These are phyloP conservation scores for Megalurothrips usitatus DNA, from an alignment of 2,888 invertebrate species.

Conservation along the genomic window DNA sequence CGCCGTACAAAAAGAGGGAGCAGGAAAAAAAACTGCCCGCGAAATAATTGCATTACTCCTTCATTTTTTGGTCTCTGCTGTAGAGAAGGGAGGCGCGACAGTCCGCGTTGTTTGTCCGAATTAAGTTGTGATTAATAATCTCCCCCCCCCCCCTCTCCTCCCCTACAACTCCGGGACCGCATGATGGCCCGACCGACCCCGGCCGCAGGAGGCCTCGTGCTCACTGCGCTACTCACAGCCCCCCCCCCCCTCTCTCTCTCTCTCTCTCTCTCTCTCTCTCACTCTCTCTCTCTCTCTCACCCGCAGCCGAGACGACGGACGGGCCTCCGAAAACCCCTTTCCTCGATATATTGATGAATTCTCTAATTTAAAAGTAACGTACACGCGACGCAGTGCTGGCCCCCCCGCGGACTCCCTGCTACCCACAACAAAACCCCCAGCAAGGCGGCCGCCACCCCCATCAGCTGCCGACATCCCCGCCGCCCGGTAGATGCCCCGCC, in stretches of 20 bases:
- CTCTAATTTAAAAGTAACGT: conserved; percentile 21
- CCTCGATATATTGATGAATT: conserved; percentile 23
- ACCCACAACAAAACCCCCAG: not conserved
- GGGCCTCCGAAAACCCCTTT: not conserved
- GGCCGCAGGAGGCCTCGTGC: too few relatives aligned
- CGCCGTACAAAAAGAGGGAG: too few relatives aligned
- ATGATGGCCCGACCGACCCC: too few relatives aligned
- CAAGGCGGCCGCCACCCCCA: not conserved
- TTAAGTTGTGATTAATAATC: conserved; percentile 21
- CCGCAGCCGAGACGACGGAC: too few relatives aligned
- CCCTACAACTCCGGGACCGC: not conserved
- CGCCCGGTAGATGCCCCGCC: not conserved
- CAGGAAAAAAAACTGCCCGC: too few relatives aligned
- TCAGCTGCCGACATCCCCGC: not conserved
- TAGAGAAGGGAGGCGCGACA: not conserved
- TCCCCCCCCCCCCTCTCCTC: not conserved
- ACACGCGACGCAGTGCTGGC: not conserved
- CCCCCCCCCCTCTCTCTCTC: too few relatives aligned
- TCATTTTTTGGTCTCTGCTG: too few relatives aligned
- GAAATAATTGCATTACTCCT: too few relatives aligned
- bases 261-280: too few relatives aligned
- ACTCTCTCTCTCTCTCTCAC: too few relatives aligned
- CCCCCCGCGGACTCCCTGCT: not conserved
- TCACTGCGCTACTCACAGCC: too few relatives aligned
- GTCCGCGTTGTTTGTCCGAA: conserved; percentile 6